phyloP scores from a whole-genome alignment of 35 echinoderm and acorn worm species.

The Ptychodera flava region DNA sequence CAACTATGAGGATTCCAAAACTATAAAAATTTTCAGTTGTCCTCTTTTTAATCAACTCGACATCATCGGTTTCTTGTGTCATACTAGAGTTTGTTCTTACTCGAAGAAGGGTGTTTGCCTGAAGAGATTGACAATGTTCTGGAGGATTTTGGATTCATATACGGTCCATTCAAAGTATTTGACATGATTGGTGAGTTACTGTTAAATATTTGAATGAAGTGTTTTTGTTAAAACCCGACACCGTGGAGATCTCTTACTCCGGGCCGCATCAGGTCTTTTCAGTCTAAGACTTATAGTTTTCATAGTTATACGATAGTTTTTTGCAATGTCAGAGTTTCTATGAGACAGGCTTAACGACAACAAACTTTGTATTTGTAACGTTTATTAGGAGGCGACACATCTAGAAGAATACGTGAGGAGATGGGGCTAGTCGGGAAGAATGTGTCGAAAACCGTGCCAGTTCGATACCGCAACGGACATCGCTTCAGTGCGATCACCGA shows the following conservation, averaged over 20 bases:
- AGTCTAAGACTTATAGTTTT: background rate
- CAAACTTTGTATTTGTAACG: background rate
- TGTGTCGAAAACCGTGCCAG: background rate
- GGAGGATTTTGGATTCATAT: constrained; percentile 80
- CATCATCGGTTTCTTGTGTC: background rate
- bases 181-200: constrained; percentile 23
- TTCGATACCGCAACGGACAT: constrained; percentile 36
- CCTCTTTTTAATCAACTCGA: background rate
- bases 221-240: background rate
- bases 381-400: background rate
- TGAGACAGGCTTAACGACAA: background rate
- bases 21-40: background rate
- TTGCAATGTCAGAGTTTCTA: background rate
- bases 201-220: background rate
- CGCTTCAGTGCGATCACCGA: constrained; percentile 62
- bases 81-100: constrained; percentile 35
- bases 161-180: constrained; percentile 56
- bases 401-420: background rate
- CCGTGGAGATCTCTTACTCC: background rate
- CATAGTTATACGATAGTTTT: no score
- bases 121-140: constrained; percentile 81
- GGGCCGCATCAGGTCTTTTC: background rate
- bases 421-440: background rate
- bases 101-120: constrained; percentile 86
- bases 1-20: background rate